Conservation (phyloP, 2,888 invertebrate genomes). For the Temnothorax rugatulus region DNA sequence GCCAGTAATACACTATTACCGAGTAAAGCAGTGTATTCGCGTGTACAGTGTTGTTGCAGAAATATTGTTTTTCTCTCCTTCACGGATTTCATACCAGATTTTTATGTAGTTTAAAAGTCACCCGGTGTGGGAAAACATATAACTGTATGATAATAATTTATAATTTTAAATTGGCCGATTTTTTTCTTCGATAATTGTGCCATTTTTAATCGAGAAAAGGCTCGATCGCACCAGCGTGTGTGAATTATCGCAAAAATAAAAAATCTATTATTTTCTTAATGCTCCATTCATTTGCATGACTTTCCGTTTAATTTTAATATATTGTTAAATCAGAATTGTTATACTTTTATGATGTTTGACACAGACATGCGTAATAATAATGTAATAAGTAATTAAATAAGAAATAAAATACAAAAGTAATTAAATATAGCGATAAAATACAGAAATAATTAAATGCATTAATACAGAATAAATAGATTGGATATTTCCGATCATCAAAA, state of each 20-base stretch:
- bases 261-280: not conserved
- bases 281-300: not conserved
- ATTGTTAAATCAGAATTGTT: not conserved
- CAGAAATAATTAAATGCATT: too few relatives aligned
- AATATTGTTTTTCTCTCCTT: not conserved
- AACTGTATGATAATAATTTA: not conserved
- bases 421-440: not conserved
- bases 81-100: not conserved
- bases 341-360: not conserved
- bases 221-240: not conserved
- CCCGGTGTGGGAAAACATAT: not conserved
- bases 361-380: not conserved
- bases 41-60: conserved; percentile 37
- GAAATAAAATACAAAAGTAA: not conserved
- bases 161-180: not conserved
- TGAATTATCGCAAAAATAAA: not conserved
- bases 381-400: conserved; percentile 10
- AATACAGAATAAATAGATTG: not conserved
- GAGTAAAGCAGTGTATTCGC: conserved; percentile 34
- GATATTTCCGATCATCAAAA: not conserved
- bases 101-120: not conserved
- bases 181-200: not conserved
- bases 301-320: not conserved
- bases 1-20: conserved; percentile 57
- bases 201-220: not conserved